Evolutionary conservation across 2,797 vertebrate species (phyloP), one percentile per base, ranked within the genome.

Genomic region (Falco concolor): DNA sequence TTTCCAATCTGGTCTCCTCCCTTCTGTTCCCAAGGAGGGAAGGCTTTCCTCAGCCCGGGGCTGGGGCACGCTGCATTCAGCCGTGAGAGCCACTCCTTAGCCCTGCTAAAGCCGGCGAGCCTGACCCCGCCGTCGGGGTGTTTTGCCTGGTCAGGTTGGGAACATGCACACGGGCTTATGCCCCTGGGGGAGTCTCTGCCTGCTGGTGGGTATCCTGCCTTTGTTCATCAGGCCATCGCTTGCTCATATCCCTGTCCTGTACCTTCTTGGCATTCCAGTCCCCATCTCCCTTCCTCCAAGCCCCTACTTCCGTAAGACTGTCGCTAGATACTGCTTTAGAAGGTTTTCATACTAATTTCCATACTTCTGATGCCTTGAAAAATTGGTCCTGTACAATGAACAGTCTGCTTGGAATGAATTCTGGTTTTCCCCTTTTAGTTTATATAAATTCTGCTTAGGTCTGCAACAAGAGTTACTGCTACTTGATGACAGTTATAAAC

Each of bases 101-200:
- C 18, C 24, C 21, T 64, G 40, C 36, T 50, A 12, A 59, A 34
- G 25, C 47, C 74, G 68, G 34, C 32, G 73, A 53, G 4, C 27
- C 25, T 52, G 19, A 73, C 83, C 19, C 18, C 47, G 3, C 8
- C 6, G 0, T 74, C 59, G 40, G 30, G 30, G 19, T 57, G 19
- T 65, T 93, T 50, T 40, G 5, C 28, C 64, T 59, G 13, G 13
- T 84, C 44, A 59, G 30, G 9, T 28, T 60, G 17, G 61, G 47
- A 86, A 42, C 1, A 1, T 50, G 38, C 17, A 42, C 0, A 0
- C 32, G 25, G 45, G 12, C 7, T 60, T 82, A n/a, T 18, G 34
- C 10, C 38, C 82, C 34, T 32, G 36, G 68, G 45, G n/a, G 38
- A 40, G 11, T 68, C 53, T 77, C 23, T 82, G 0, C 30, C 8